Percentiles rank a stretch among this genome's conserved stretches.
Conservation (phyloP, 2,797 vertebrate genomes). For the Sebastiscus tertius region DNA sequence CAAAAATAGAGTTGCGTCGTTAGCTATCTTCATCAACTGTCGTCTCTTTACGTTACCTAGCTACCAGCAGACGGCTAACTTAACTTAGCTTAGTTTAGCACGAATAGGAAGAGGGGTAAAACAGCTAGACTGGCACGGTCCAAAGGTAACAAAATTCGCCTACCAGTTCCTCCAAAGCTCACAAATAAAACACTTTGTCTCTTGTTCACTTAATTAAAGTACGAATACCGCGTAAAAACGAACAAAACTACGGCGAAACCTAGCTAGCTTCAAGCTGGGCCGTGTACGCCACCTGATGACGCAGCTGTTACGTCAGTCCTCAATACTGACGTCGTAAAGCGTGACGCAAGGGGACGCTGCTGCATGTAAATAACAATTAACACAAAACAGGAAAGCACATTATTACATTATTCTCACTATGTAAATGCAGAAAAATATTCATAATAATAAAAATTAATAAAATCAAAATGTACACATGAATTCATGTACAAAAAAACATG, state of each 20-base stretch:
- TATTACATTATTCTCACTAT: neutral
- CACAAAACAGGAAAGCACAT: neutral
- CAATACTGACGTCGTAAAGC: too few relatives aligned
- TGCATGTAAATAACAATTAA: neutral
- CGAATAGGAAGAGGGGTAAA: too few relatives aligned
- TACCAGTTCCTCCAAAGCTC: neutral
- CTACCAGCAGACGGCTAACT: too few relatives aligned
- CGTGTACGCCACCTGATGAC: neutral
- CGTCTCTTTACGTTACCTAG: too few relatives aligned
- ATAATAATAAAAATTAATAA: rapidly evolving
- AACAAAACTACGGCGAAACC: neutral
- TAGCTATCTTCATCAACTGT: too few relatives aligned
- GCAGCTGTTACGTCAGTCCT: neutral
- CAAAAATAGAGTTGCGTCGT: too few relatives aligned
- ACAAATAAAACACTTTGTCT: neutral
- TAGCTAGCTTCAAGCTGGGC: neutral
- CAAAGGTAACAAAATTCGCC: neutral
- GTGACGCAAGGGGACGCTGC: neutral
- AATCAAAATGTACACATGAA: neutral
- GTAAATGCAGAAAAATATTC: neutral
- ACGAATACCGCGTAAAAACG: neutral
- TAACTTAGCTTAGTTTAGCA: neutral
- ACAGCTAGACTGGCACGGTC: neutral
- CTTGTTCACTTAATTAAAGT: neutral
- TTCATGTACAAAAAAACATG: neutral